Conservation (phyloP, 2,797 vertebrate genomes). For the Tarsius wallacei region DNA sequence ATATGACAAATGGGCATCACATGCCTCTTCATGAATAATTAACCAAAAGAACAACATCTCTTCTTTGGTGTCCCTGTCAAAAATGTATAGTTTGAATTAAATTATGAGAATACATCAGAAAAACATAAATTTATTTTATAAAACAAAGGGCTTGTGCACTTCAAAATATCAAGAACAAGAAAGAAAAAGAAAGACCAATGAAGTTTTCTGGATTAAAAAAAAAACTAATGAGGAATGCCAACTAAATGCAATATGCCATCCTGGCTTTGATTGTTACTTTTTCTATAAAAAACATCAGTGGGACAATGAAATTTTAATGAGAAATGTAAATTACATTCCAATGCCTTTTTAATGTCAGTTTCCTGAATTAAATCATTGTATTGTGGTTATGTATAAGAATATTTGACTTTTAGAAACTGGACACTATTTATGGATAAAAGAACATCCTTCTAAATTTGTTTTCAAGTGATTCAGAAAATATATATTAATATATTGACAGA, state of each 20-base stretch:
- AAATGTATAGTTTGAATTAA: conserved; percentile 33
- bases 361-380: not conserved
- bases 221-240: not conserved
- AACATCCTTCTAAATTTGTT: not conserved
- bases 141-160: not conserved
- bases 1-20: not conserved
- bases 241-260: not conserved
- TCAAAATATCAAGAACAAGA: conserved; percentile 45
- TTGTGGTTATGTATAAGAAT: not conserved
- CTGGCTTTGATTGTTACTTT: not conserved
- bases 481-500: not conserved
- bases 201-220: conserved; percentile 20
- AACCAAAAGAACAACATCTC: not conserved
- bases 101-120: not conserved
- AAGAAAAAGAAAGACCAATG: not conserved
- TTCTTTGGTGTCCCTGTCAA: not conserved
- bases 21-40: not conserved
- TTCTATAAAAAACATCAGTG: not conserved
- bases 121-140: conserved; percentile 2
- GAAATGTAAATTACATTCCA: not conserved
- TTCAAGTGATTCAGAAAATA: not conserved
- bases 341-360: not conserved
- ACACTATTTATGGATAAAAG: not conserved
- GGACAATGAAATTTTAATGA: not conserved
- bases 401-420: not conserved